Evolutionary conservation across 1,140 invertebrate species (phyloP), one percentile per base, ranked within the genome.

Genomic region (Drosophila parvula): DNA sequence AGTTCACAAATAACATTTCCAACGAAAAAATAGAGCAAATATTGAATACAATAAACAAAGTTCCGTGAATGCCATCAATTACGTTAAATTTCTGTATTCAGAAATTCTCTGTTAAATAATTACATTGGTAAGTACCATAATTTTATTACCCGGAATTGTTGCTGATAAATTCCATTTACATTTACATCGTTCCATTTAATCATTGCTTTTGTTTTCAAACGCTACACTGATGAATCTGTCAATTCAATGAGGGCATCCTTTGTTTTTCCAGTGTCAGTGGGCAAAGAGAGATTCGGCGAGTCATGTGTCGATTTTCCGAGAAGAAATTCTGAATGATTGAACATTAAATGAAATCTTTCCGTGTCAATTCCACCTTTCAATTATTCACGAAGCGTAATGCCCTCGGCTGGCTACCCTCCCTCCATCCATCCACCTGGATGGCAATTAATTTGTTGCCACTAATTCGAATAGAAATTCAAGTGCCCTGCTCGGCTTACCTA

Each of bases 401-500:
- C 18, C 34, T 4, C 8, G 9, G 12, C 51, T n/a, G 34, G n/a
- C 28, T 6, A 2, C 22, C 28, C 16, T 22, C 22, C 22, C 30
- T 30, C 28, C 16, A n/a, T 36, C n/a, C n/a, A n/a, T 50, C 27
- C 47, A 6, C 14, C 11, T 38, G n/a, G 32, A 36, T 12, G 56
- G 30, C 22, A 44, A 53, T 69, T 67, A 69, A 71, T 38, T 71
- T 48, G 28, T 14, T 16, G 9, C 44, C 50, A 56, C 69, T 63
- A 63, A 74, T 64, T 64, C 36, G 36, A 22, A 55, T 44, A 44
- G 27, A 48, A 51, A 64, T 48, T 43, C 18, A 67, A 71, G 68
- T 34, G 60, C 38, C 11, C 45, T 22, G 73, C 50, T 60, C 55
- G 48, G 55, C 65, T 82, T 65, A 76, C 75, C 59, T 73, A 63